Base-by-base conservation (phyloP, 2,113 vertebrate species). In the Machaerirhynchus nigripectus region DNA sequence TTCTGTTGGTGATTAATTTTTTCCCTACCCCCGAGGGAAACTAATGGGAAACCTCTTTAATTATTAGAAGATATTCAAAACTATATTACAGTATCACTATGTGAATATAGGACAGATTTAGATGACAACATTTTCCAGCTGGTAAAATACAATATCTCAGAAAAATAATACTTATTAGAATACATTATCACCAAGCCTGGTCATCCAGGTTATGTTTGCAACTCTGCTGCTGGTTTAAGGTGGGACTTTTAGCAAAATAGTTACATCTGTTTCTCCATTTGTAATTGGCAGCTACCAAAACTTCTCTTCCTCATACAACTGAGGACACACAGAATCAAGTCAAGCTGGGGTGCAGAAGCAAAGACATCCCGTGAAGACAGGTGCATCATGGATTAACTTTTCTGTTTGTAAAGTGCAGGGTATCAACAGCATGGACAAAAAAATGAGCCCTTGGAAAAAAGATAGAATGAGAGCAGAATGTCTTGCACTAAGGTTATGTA, bases 401-500 rank as follows among this genome's bases (percentile, higher is more conserved):
- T 87, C 95, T 94, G 94, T 78, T 56, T 83, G 79, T 96, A 86
- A 97, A 87, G 95, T 84, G 95, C 94, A 73, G 20, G n/a, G 92
- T 52, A n/a, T 44, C 19, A 71, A 57, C 16, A 20, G 77, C 47
- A 55, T 6, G 39, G 84, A 60, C 47, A 93, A 17, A 73, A 73
- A 88, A 82, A 39, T 13, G 31, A 91, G 75, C 82, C 86, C 76
- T 85, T 67, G 56, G 73, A 86, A 92, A 92, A 87, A 81, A 98
- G 89, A 94, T 78, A 96, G 97, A 91, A 95, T 75, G 96, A 98
- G 96, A 98, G 94, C 96, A 96, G 85, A 83, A 57, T 81, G 87
- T 97, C 97, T 98, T 97, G 96, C 98, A 90, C 98, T 98, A 97
- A 98, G 97, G 98, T 97, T 98, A 98, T 98, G 98, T 98, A 98